These are phyloP conservation scores for Coecobrya sp. DNA, from an alignment of 2,888 invertebrate species.

Conservation along the genomic window DNA sequence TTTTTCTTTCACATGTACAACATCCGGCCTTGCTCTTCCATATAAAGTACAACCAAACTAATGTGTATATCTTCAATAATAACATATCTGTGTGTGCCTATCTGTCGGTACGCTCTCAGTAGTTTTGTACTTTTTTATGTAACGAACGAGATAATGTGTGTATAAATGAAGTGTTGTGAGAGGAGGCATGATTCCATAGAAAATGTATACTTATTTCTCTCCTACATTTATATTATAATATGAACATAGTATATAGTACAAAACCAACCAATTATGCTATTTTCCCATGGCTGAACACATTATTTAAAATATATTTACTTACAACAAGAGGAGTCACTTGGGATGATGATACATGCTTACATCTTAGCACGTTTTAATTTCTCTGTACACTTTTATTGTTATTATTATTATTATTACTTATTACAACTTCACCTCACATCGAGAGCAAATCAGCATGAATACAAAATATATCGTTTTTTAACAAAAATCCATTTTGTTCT, in stretches of 20 bases:
- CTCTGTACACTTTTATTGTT: conserved; percentile 71
- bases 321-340: conserved; percentile 19
- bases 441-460: conserved; percentile 75
- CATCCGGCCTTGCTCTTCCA: conserved; percentile 71
- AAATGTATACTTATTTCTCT: neutral
- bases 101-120: conserved; percentile 1
- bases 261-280: conserved; percentile 71
- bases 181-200: neutral
- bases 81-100: neutral
- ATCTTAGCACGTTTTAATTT: conserved; percentile 74
- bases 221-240: too few species aligned
- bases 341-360: conserved; percentile 39
- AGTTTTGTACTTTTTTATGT: neutral
- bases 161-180: neutral
- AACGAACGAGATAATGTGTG: neutral
- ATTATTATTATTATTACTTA: conserved; percentile 80
- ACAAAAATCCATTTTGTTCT: conserved; percentile 11
- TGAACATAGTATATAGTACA: neutral
- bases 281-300: conserved; percentile 81
- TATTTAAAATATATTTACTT: conserved; percentile 55
- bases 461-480: conserved; percentile 66
- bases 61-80: neutral
- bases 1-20: conserved; percentile 68
- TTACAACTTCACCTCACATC: conserved; percentile 81
- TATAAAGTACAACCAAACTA: conserved; percentile 39